Base-by-base conservation (phyloP, 2,797 vertebrate species). In the Cryptoblepharus egeriae region DNA sequence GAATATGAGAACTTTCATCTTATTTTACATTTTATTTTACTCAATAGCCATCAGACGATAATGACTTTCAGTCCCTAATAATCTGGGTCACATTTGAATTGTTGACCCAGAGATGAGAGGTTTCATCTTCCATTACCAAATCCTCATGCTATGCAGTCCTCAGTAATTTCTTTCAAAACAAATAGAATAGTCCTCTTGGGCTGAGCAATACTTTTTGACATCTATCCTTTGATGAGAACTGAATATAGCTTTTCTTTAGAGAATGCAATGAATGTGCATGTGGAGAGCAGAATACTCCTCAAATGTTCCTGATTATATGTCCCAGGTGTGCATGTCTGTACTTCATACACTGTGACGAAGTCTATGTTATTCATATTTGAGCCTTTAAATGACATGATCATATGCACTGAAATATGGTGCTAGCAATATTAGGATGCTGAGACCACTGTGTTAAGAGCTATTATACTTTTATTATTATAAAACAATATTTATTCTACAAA, bases 91-190 rank as follows among this genome's bases (percentile, higher is more conserved):
- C 75, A 81, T 90, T 7, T 89, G 84, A 91, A 88, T 32, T 85
- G 85, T 87, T 13, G 30, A 86, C 87, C 77, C 80, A 88, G 87
- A 87, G 81, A 91, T 88, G 87, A 90, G 89, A 86, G 91, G 64
- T 83, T 88, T 91, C 81, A 85, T 85, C 86, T 88, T 89, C 85
- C 75, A 28, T 92, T 94, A 90, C 90, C 68, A 91, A 93, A 92
- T 85, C 80, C 77, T 84, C 88, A 72, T 90, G 87, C 90, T 88
- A 90, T 92, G 84, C 86, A 83, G 78, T 83, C 90, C 84, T 77
- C 92, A 90, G 92, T 90, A 73, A 87, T 89, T 93, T 90, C 82
- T 93, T 93, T 92, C 92, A 88, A 92, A 93, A 93, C 88, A 93
- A 89, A 93, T 24, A 26, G 82, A 85, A 90, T 85, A 83, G 75